A percentile compares a stretch with the other conserved stretches of the same genome.
Evolutionary conservation across 2,888 invertebrate genomes (phyloP).

Genomic region (Xestia xanthographa): DNA sequence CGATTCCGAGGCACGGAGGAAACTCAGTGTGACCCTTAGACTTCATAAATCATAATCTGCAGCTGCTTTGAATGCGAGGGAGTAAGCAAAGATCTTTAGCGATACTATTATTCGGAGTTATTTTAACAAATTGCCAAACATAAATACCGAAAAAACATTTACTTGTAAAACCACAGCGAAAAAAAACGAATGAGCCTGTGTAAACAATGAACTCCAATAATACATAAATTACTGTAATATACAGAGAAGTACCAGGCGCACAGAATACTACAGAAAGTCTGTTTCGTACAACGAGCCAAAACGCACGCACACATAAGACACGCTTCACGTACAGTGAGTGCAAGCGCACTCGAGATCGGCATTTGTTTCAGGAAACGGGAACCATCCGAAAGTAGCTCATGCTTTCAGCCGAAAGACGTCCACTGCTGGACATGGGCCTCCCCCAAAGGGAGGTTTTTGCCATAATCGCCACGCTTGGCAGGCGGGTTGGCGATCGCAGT

Average conservation of each 20-base stretch:
- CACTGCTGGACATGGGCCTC: too few species aligned
- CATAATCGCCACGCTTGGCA: too few species aligned
- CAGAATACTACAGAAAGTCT: not conserved
- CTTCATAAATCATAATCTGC: not conserved
- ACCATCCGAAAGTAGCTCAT: too few species aligned
- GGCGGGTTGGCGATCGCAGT: too few species aligned
- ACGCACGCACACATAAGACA: not conserved
- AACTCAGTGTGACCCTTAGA: not conserved
- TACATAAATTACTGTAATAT: not conserved
- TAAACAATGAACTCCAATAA: slow-evolving; percentile 23
- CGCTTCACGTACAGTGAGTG: slow-evolving; percentile 1
- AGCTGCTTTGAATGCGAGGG: not conserved
- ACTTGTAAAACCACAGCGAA: not conserved
- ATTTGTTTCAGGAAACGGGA: not conserved
- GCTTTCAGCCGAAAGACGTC: too few species aligned
- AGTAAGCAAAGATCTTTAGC: not conserved
- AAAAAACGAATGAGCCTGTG: slow-evolving; percentile 13
- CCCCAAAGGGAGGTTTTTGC: too few species aligned
- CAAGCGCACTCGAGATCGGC: not conserved
- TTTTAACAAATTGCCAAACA: not conserved
- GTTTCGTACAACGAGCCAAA: not conserved
- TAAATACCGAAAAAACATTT: not conserved
- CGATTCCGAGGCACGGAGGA: too few species aligned
- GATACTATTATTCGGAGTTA: not conserved
- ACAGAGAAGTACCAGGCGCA: not conserved